Percentiles rank a stretch among this genome's conserved stretches.
These are phyloP conservation scores for Polyergus mexicanus DNA, from an alignment of 1,140 invertebrate species.

Conservation along the genomic window DNA sequence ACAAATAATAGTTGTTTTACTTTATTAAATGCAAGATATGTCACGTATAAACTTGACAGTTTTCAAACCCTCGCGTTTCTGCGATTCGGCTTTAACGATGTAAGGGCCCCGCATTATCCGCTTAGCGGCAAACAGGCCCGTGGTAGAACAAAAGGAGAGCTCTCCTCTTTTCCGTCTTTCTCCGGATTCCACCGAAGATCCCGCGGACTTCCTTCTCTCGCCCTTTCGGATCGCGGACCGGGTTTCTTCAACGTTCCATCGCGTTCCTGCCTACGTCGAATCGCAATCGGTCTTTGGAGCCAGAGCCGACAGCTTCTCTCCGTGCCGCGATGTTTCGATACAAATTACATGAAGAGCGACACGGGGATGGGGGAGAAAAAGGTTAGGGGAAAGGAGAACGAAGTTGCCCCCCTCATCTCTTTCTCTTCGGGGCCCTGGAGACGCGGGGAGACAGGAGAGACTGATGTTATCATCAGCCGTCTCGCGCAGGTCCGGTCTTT, in stretches of 20 bases:
- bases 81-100: slow-evolving; percentile 21
- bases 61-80: slow-evolving; percentile 7
- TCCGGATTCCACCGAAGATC: slow-evolving; percentile 59
- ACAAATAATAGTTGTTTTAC: background rate
- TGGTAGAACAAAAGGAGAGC: slow-evolving; percentile 61
- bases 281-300: slow-evolving; percentile 75
- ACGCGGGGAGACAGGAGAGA: slow-evolving; percentile 66
- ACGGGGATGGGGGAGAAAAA: slow-evolving; percentile 44
- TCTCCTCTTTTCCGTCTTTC: slow-evolving; percentile 51
- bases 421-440: background rate
- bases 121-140: background rate
- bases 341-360: slow-evolving; percentile 82
- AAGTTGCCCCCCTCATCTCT: background rate
- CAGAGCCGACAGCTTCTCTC: slow-evolving; percentile 72
- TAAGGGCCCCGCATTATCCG: background rate
- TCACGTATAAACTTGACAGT: background rate
- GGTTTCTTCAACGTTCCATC: slow-evolving; percentile 59
- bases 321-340: slow-evolving; percentile 79
- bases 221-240: background rate
- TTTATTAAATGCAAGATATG: background rate
- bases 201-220: slow-evolving; percentile 60
- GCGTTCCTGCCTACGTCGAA: slow-evolving; percentile 60
- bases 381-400: background rate
- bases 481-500: slow-evolving; percentile 67
- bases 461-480: slow-evolving; percentile 83